phyloP scores from a whole-genome alignment of 2,113 vertebrate genomes.

The Macaca nemestrina region DNA sequence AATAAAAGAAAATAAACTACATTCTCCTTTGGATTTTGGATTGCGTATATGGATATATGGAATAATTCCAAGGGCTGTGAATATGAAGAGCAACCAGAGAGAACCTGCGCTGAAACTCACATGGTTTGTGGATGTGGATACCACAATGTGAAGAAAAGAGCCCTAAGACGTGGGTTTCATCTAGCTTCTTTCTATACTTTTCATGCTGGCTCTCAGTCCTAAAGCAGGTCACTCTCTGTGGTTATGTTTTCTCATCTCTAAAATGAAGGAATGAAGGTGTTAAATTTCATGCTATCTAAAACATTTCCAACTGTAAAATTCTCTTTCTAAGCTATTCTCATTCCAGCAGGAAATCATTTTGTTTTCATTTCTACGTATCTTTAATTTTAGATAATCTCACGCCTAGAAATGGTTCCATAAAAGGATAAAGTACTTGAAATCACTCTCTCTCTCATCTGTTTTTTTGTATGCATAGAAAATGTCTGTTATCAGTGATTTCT shows the following conservation, averaged over 20 bases:
- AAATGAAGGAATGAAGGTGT: neutral
- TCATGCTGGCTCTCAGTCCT: neutral
- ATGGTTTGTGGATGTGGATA: neutral
- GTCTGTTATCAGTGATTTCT: neutral
- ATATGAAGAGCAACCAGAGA: neutral
- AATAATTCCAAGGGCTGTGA: neutral
- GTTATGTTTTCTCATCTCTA: neutral
- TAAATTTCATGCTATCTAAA: neutral
- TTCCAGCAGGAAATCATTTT: conserved; percentile 8
- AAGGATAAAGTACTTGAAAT: conserved; percentile 10
- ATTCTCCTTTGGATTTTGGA: neutral
- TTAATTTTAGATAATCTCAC: conserved; percentile 23
- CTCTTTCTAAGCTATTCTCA: conserved; percentile 33
- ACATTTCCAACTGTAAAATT: conserved; percentile 13
- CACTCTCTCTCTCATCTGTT: neutral
- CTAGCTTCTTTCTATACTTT: neutral
- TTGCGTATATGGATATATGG: neutral
- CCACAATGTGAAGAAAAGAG: too few species aligned
- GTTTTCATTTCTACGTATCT: neutral
- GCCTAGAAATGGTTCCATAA: neutral
- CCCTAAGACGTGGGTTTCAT: neutral
- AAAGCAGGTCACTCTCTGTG: too few species aligned
- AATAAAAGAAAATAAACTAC: neutral
- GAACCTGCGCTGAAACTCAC: neutral
- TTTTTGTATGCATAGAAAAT: neutral